Evolutionary conservation across 1,140 invertebrate species (phyloP).

Genomic region (Kradibia gibbosae): DNA sequence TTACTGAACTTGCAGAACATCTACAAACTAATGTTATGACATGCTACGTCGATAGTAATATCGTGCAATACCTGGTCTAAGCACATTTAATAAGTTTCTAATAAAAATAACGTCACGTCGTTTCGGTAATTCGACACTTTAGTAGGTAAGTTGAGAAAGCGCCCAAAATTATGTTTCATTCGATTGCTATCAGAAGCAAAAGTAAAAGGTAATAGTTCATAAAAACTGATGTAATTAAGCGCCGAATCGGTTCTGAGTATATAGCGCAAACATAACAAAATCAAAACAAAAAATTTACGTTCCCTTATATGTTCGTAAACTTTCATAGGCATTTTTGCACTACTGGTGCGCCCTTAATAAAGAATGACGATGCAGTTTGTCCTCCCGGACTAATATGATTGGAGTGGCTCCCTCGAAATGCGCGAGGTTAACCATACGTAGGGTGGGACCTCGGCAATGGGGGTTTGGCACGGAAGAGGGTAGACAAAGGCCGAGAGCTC

Average conservation of each 20-base stretch:
- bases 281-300: not conserved
- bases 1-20: not conserved
- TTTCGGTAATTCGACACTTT: not conserved
- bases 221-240: not conserved
- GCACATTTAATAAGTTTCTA: not conserved
- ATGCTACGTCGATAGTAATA: not conserved
- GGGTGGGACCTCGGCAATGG: not conserved
- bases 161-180: not conserved
- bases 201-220: not conserved
- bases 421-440: no score
- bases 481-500: not conserved
- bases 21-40: not conserved
- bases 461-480: not conserved
- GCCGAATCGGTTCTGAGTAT: no score
- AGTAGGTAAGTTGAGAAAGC: not conserved
- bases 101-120: not conserved
- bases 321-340: not conserved
- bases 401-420: not conserved
- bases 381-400: conserved; percentile 30
- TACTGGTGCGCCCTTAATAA: conserved; percentile 8
- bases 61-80: not conserved
- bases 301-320: not conserved
- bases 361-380: conserved; percentile 5
- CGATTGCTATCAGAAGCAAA: not conserved
- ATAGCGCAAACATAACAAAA: not conserved